Percentiles rank a stretch among this genome's conserved stretches.
Evolutionary conservation across 2,888 invertebrate genomes (phyloP).

Genomic region (Drosophila prolongata): DNA sequence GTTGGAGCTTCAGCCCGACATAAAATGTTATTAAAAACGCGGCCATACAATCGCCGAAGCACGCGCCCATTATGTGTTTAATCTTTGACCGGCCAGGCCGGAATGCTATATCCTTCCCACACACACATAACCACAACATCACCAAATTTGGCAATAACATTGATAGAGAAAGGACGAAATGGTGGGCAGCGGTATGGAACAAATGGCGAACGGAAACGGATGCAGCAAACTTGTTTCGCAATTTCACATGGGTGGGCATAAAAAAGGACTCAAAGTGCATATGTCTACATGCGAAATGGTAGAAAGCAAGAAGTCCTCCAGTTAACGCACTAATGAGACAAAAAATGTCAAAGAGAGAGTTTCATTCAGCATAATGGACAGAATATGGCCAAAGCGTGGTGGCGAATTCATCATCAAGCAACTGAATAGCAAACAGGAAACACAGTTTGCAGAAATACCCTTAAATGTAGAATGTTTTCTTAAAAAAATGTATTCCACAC

Average conservation of each 20-base stretch:
- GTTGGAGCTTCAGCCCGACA: constrained; percentile 37
- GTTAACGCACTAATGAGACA: constrained; percentile 8
- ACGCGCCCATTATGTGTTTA: constrained; percentile 60
- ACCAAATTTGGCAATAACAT: constrained; percentile 47
- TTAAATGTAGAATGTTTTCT: neutral
- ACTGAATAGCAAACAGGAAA: neutral
- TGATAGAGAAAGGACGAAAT: constrained; percentile 15
- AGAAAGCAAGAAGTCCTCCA: neutral
- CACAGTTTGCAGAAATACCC: neutral
- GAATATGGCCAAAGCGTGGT: neutral
- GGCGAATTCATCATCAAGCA: neutral
- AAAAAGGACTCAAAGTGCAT: constrained; percentile 13
- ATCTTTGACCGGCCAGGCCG: constrained; percentile 60
- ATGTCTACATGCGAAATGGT: neutral
- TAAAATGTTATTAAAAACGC: constrained; percentile 72
- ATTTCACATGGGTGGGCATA: constrained; percentile 27
- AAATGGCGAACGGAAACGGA: constrained; percentile 30
- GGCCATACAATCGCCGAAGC: constrained; percentile 26
- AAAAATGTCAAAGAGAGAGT: neutral
- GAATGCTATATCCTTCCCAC: constrained; percentile 5
- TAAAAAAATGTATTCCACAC: no score
- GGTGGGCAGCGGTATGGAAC: constrained; percentile 12
- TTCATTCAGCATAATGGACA: constrained; percentile 15
- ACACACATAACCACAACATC: constrained; percentile 9
- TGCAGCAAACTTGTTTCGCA: constrained; percentile 36